Conservation (phyloP, 1,140 invertebrate genomes). For the Drosophila orosa region DNA sequence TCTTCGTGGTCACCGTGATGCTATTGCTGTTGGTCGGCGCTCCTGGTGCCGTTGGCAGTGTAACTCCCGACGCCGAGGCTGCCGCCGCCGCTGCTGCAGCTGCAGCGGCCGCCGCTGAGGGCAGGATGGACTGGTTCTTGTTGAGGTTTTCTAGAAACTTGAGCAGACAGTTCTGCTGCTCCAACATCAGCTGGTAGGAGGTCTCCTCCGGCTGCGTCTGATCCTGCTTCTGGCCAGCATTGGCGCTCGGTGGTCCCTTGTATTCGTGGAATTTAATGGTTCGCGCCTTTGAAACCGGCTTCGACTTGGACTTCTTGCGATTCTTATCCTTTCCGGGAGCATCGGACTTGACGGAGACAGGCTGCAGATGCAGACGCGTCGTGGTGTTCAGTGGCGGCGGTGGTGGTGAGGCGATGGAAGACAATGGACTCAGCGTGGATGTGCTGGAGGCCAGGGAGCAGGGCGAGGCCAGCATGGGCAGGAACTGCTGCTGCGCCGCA, state of each 20-base stretch:
- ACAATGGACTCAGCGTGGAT: conserved; percentile 89
- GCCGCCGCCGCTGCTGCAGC: conserved; percentile 7
- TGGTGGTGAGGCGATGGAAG: conserved; percentile 86
- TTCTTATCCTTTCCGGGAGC: conserved; percentile 93
- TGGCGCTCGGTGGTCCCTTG: conserved; percentile 96
- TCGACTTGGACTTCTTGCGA: conserved; percentile 95
- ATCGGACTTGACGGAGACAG: conserved; percentile 86
- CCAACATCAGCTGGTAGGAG: conserved; percentile 95
- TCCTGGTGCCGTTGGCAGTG: conserved; percentile 5
- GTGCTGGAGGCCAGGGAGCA: conserved; percentile 86
- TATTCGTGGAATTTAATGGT: conserved; percentile 99
- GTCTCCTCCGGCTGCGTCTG: conserved; percentile 86
- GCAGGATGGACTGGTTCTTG: conserved; percentile 81
- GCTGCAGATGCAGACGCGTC: conserved; percentile 69
- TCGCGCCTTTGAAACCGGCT: conserved; percentile 92
- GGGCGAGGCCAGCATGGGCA: conserved; percentile 87
- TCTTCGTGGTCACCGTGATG: conserved; percentile 68
- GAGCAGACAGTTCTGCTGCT: conserved; percentile 93
- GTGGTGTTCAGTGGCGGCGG: conserved; percentile 85
- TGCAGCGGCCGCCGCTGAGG: conserved; percentile 85
- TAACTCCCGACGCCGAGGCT: conserved; percentile 7
- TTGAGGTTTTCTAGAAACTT: conserved; percentile 82
- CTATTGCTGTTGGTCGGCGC: conserved; percentile 36
- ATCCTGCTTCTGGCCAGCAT: conserved; percentile 87
- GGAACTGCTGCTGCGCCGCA: conserved; percentile 69